Base-by-base conservation (phyloP, 2,888 invertebrate species). In the Pelosia muscerda region DNA sequence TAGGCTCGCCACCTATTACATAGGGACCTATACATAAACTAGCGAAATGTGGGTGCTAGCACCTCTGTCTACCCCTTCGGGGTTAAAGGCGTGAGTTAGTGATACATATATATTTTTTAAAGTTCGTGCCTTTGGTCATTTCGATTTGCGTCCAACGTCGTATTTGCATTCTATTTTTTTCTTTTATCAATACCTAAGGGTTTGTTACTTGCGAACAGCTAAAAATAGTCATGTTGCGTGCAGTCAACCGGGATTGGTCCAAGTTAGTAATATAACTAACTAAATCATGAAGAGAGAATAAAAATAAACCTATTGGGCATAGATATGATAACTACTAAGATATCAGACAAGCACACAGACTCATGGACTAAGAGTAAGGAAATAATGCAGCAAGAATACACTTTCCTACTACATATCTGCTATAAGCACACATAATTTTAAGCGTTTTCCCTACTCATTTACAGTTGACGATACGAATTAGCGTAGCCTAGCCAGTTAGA, bases 151-250 rank as follows among this genome's bases (percentile, higher is more conserved):
- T 68, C 74, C 75, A 75, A 74, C 71, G 66, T 68, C 76, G 77
- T 75, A 79, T 83, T 79, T 68, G 79, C 79, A 83, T 82, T 81
- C 79, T 83, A 79, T 31, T 84, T 49, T 83, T 82, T 84, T 84
- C 81, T 83, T 81, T 87, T 87, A 88, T 88, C 87, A 88, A 86
- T 87, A 84, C 86, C 87, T 86, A 86, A 88, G 81, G 81, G 79
- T 66, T 81, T 84, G 84, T 84, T 84, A 86, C 84, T 81, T 79
- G 79, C 72, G 81, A 84, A 85, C 86, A 77, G 77, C 78, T 88
- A 86, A 92, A 90, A 90, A 91, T 91, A 79, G 89, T 84, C 75
- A 81, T 68, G 81, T 91, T 86, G 91, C 91, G 91, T 92, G 91
- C 79, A 74, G 69, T 66, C 73, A 71, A 55, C 75, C 23, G 62